A percentile compares a stretch with the other conserved stretches of the same genome.
Evolutionary conservation across 2,888 invertebrate species (phyloP).

Genomic region (Smittia sp.): DNA sequence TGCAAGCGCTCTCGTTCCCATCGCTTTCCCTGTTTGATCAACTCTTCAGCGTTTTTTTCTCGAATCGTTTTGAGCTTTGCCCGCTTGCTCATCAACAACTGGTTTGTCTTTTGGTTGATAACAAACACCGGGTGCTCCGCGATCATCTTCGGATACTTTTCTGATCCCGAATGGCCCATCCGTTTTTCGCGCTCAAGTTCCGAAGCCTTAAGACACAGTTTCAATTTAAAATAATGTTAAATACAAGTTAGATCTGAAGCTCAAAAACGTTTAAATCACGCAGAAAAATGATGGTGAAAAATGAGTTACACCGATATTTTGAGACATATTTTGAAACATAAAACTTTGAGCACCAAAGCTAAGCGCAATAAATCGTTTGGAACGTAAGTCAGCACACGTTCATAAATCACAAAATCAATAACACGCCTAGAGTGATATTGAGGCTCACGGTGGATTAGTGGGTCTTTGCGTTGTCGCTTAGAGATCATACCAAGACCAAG

Average conservation of each 20-base stretch:
- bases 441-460: too few relatives aligned
- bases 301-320: too few relatives aligned
- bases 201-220: not conserved
- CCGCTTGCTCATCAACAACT: conserved; percentile 55
- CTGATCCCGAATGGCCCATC: conserved; percentile 55
- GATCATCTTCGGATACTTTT: conserved; percentile 60
- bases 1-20: conserved; percentile 48
- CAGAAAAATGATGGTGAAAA: too few relatives aligned
- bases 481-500: conserved; percentile 24
- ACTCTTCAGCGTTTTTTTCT: conserved; percentile 52
- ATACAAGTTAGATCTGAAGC: not conserved
- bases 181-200: conserved; percentile 64
- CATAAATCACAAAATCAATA: too few relatives aligned
- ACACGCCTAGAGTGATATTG: too few relatives aligned
- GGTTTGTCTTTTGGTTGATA: conserved; percentile 56
- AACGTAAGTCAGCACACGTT: too few relatives aligned
- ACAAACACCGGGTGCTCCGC: conserved; percentile 63
- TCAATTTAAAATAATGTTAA: not conserved
- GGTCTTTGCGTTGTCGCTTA: too few relatives aligned
- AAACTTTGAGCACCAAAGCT: too few relatives aligned
- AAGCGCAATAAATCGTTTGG: too few relatives aligned
- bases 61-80: conserved; percentile 54
- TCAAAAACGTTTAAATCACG: too few relatives aligned
- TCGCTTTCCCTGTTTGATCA: conserved; percentile 51
- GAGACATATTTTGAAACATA: too few relatives aligned